Evolutionary conservation across 1,140 invertebrate genomes (phyloP).

Genomic region (Phocides pigmalion): DNA sequence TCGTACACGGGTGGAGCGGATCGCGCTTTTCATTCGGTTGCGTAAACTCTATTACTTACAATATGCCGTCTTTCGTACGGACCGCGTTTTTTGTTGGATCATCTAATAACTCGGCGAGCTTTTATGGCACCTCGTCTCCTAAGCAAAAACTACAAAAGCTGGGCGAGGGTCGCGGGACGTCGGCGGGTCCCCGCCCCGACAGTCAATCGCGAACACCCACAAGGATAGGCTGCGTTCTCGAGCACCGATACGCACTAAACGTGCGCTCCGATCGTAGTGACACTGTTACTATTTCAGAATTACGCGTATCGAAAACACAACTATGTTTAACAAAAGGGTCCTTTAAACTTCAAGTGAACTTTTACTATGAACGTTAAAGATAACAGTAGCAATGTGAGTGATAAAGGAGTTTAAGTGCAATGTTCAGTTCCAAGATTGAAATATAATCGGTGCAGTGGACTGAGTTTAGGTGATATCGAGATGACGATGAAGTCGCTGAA

Average conservation of each 20-base stretch:
- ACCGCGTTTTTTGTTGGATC: conserved; percentile 68
- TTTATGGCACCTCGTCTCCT: conserved; percentile 76
- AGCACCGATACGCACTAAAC: conserved; percentile 24
- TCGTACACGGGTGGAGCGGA: conserved; percentile 56
- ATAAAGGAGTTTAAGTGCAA: conserved; percentile 63
- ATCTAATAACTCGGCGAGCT: conserved; percentile 79
- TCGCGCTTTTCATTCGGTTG: conserved; percentile 62
- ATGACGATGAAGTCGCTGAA: conserved; percentile 84
- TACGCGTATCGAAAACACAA: conserved; percentile 35
- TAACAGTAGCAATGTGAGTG: conserved; percentile 69
- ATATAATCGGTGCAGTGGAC: conserved; percentile 71
- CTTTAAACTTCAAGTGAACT: conserved; percentile 40
- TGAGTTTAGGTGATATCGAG: conserved; percentile 49
- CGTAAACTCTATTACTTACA: conserved; percentile 68
- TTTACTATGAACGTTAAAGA: conserved; percentile 46
- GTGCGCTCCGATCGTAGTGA: conserved; percentile 15
- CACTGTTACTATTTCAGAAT: conserved; percentile 14
- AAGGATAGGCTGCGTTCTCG: conserved; percentile 38
- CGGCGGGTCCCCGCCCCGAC: conserved; percentile 42
- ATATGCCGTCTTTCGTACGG: conserved; percentile 64
- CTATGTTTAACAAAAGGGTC: conserved; percentile 36
- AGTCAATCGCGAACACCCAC: conserved; percentile 55
- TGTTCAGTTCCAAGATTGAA: conserved; percentile 56
- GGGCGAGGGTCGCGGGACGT: conserved; percentile 60
- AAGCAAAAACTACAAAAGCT: conserved; percentile 80